Base-by-base conservation (phyloP, 2,113 vertebrate species). In the Dissostichus mawsoni region DNA sequence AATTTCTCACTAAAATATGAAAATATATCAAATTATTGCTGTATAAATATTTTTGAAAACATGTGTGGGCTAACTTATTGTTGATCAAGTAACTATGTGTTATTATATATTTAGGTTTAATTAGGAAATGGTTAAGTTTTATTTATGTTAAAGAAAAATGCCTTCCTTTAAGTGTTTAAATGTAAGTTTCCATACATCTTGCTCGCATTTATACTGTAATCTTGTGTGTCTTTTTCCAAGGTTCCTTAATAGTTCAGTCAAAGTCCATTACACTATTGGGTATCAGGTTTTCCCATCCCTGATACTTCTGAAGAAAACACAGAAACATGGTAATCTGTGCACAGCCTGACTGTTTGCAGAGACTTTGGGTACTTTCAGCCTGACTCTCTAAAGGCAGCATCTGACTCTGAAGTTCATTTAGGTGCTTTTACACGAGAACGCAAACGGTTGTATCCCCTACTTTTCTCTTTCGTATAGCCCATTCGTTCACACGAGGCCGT, bases 281-380 rank as follows among this genome's bases (percentile, higher is more conserved):
- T 52, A 20, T 67, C 13, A 47, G 29, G 47, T 66, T 8, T 20
- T 5, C 29, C 8, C 9, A 7, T 55, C 23, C 10, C 23, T 61
- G 36, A n/a, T 29, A 10, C 51, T 79, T 52, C 14, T 33, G 63
- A 61, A 59, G 58, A 47, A 81, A 70, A 53, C 48, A 69, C 16
- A 81, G 58, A 72, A 44, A 56, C 18, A 56, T 13, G 57, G 5
- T 82, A 44, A 79, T 73, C 69, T 72, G 53, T 62, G 52, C 63
- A 33, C 67, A 81, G 74, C 52, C 63, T 83, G 78, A 76, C 70
- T 77, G 64, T 89, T 87, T 76, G 55, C 81, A n/a, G 11, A 62
- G 74, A 76, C 53, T 89, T 79, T 20, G 14, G 36, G 16, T 45
- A 20, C 44, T 78, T 74, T 58, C 25, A 67, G 69, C 4, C 36